Base-by-base conservation (phyloP, 2,797 vertebrate species). In the Arctocebus calabarensis region DNA sequence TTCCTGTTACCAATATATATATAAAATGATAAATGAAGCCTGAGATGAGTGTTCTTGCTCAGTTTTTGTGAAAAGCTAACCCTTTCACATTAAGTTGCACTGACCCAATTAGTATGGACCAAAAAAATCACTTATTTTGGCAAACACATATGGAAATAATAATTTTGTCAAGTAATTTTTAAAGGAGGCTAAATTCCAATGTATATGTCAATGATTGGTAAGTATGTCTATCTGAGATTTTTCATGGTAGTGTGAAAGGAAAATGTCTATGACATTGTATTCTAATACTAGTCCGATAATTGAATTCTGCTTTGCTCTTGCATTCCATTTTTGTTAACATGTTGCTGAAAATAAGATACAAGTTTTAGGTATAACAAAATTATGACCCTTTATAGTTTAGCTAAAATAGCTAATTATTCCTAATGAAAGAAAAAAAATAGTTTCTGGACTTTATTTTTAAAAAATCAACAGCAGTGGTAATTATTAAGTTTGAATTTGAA, bases 111-210 rank as follows among this genome's bases (percentile, higher is more conserved):
- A 85, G 88, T 86, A 52, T 1, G 7, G 6, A 48, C 29, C 87
- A 96, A 90, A 90, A 89, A 93, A 95, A 62, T 57, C 40, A 84
- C n/a, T 75, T 88, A 45, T 91, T 87, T 90, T 90, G 71, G 73
- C 23, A 97, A 11, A 55, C 25, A 59, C 17, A 66, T 61, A 70
- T 9, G 48, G 2, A 29, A 86, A 78, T 78, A 70, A 70, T 66
- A 45, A 78, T 61, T 88, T 77, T 83, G 27, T 66, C 40, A 78
- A 23, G 22, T 52, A 48, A 55, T 59, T 91, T 91, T 86, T 68
- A 75, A 86, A 75, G 1, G 45, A 32, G 75, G 1, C 17, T 40
- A 86, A 64, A 86, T 70, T 71, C 14, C 3, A 19, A 37, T 78
- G 61, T 55, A 52, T 29, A 71, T 75, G 45, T 70, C 59, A 85